A percentile compares a stretch with the other conserved stretches of the same genome.
phyloP scores from a whole-genome alignment of 2,888 invertebrate genomes.

The Polylopha cassiicola region DNA sequence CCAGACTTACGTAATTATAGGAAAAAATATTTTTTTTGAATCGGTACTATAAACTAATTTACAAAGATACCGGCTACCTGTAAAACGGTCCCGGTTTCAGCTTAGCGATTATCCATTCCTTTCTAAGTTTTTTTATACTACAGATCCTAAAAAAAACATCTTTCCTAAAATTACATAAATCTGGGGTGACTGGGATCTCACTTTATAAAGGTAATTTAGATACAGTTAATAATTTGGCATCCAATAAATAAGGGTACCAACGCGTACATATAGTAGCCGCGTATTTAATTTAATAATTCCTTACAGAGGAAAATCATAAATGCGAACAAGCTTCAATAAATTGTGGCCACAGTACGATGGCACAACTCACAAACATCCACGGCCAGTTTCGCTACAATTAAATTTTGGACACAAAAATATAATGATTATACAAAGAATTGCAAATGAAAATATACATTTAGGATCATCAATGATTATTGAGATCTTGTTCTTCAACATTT shows the following conservation, averaged over 20 bases:
- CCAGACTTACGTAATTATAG: no score
- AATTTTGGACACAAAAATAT: conserved; percentile 14
- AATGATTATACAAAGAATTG: not conserved
- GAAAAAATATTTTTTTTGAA: no score
- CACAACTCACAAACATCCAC: conserved; percentile 26
- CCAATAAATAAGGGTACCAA: conserved; percentile 55
- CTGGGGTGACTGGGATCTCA: no score
- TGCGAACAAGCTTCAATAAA: conserved; percentile 54
- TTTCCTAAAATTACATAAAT: no score
- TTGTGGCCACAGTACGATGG: conserved; percentile 27
- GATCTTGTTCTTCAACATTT: no score
- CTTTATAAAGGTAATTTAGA: no score
- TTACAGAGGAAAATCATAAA: conserved; percentile 51
- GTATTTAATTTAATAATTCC: conserved; percentile 57
- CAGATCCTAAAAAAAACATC: no score
- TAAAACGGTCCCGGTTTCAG: no score
- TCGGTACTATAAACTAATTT: no score
- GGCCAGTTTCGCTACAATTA: conserved; percentile 10
- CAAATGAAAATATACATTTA: conserved; percentile 6
- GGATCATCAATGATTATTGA: conserved; percentile 1
- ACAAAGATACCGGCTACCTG: no score
- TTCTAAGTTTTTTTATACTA: no score
- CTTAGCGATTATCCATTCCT: no score
- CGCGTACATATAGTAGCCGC: conserved; percentile 35
- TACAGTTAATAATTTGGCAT: conserved; percentile 67